A percentile compares a stretch with the other conserved stretches of the same genome.
Evolutionary conservation across 2,113 vertebrate species (phyloP).

Genomic region (Solea solea): DNA sequence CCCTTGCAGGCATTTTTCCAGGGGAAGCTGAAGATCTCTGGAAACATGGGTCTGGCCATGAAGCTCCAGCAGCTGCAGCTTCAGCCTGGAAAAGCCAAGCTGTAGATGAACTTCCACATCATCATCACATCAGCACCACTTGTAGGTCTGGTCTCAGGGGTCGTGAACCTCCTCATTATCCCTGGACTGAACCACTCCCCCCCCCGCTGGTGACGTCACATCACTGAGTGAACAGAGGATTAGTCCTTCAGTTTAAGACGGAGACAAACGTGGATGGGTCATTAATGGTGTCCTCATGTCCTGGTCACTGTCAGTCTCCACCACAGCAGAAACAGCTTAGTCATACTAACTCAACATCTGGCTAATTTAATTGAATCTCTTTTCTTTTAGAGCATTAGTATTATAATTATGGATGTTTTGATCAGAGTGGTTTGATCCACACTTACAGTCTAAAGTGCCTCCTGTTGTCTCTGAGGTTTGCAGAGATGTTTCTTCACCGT

Average conservation of each 20-base stretch:
- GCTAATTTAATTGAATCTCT: slow-evolving; percentile 24
- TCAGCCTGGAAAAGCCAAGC: slow-evolving; percentile 90
- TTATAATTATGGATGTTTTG: slow-evolving; percentile 11
- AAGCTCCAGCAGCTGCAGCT: slow-evolving; percentile 95
- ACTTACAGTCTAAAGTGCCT: slow-evolving; percentile 65
- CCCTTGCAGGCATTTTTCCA: slow-evolving; percentile 91
- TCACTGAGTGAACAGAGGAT: slow-evolving; percentile 11
- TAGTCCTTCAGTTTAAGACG: slow-evolving; percentile 26
- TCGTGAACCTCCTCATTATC: background rate
- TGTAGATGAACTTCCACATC: slow-evolving; percentile 74
- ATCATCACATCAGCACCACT: background rate
- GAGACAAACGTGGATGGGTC: slow-evolving; percentile 25
- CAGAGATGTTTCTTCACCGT: slow-evolving; percentile 9
- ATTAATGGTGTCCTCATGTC: slow-evolving; percentile 32
- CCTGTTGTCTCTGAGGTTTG: slow-evolving; percentile 27
- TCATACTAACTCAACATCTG: slow-evolving; percentile 20
- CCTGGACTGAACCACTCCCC: slow-evolving; percentile 21
- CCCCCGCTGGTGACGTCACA: slow-evolving; percentile 2
- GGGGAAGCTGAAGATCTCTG: slow-evolving; percentile 95
- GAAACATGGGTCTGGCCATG: slow-evolving; percentile 96
- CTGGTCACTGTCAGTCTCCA: slow-evolving; percentile 1
- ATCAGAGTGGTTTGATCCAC: slow-evolving; percentile 14
- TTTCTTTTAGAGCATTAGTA: background rate
- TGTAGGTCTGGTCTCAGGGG: slow-evolving; percentile 8
- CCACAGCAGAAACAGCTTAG: background rate